phyloP scores from a whole-genome alignment of 2,113 vertebrate genomes.

The Tinamus guttatus region DNA sequence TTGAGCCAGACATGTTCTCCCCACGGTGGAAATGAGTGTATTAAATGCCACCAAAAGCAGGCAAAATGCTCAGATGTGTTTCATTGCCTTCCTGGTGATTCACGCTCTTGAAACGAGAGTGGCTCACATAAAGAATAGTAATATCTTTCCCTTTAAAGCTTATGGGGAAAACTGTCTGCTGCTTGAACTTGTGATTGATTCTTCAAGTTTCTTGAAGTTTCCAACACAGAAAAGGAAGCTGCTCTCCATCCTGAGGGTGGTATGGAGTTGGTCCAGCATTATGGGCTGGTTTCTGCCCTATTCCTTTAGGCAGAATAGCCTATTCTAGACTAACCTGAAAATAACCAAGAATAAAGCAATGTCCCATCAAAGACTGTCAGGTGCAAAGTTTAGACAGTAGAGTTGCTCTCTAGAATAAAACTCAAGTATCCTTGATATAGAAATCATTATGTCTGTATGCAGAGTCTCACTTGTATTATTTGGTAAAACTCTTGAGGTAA shows the following conservation, averaged over 20 bases:
- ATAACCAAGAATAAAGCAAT: background rate
- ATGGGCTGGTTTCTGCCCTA: background rate
- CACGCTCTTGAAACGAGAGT: background rate
- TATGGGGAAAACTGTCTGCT: background rate
- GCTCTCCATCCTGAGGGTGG: background rate
- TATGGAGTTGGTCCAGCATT: accelerated
- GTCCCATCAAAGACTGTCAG: background rate
- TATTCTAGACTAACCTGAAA: background rate
- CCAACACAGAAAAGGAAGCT: background rate
- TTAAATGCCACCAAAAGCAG: background rate
- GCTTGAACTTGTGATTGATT: background rate
- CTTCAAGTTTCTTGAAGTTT: background rate
- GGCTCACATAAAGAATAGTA: background rate
- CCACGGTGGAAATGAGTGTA: background rate
- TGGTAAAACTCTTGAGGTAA: background rate
- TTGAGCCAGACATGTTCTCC: background rate
- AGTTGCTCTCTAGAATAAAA: background rate
- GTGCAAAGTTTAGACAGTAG: background rate
- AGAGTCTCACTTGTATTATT: background rate
- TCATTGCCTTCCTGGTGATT: background rate
- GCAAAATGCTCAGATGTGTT: background rate
- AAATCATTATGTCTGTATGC: background rate
- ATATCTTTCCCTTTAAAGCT: background rate
- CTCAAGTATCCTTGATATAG: background rate
- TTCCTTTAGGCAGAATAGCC: background rate